Evolutionary conservation across 1,140 invertebrate genomes (phyloP).

Genomic region (Choristoneura fumiferana): DNA sequence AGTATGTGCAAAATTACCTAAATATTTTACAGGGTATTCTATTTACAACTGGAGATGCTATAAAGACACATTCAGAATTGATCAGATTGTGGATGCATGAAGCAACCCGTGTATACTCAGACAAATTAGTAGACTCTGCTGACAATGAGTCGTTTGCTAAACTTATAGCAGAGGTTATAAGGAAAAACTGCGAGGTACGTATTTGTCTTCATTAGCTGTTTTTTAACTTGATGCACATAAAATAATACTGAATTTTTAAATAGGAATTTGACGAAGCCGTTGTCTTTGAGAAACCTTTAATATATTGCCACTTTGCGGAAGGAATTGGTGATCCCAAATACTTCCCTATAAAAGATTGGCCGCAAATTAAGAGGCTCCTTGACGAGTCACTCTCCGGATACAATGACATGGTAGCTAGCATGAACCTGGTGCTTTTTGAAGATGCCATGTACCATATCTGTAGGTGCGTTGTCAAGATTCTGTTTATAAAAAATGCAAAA

Average conservation of each 20-base stretch:
- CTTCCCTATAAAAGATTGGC: conserved; percentile 86
- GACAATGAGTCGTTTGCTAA: conserved; percentile 89
- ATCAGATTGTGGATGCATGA: conserved; percentile 94
- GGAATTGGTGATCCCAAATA: conserved; percentile 96
- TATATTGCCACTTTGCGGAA: conserved; percentile 94
- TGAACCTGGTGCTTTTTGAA: conserved; percentile 97
- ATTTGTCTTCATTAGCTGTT: conserved; percentile 10
- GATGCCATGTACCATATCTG: conserved; percentile 96
- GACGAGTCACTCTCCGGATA: conserved; percentile 91
- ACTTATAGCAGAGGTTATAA: conserved; percentile 86
- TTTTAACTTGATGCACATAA: neutral
- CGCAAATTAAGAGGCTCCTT: conserved; percentile 86
- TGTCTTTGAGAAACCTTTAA: conserved; percentile 83
- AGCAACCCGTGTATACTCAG: conserved; percentile 91
- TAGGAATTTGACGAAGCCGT: conserved; percentile 68
- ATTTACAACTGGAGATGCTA: conserved; percentile 89
- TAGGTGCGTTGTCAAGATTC: conserved; percentile 59
- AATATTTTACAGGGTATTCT: conserved; percentile 85
- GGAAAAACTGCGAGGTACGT: conserved; percentile 90
- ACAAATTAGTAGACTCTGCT: conserved; percentile 89
- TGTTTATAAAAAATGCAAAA: too few relatives aligned
- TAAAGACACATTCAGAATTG: conserved; percentile 84
- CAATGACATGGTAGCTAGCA: conserved; percentile 91
- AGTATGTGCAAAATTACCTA: too few relatives aligned
- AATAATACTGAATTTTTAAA: neutral